Evolutionary conservation across 2,113 vertebrate genomes (phyloP).

Genomic region (Poeciliopsis prolifica): DNA sequence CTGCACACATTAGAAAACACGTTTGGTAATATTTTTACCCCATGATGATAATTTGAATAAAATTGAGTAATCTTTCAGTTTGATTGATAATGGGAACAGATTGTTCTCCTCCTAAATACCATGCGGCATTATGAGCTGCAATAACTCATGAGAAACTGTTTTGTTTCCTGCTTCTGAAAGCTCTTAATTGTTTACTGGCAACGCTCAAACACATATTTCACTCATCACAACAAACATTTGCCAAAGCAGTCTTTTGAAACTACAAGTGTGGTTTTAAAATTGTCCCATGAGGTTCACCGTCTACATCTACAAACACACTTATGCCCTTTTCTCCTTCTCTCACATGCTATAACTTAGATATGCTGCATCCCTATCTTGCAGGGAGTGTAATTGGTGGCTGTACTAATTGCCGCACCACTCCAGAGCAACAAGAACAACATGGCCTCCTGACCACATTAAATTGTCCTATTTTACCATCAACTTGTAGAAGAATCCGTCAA

Average conservation of each 20-base stretch:
- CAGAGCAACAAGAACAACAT: slow-evolving; percentile 37
- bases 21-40: not conserved
- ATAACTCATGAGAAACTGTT: slow-evolving; percentile 28
- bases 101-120: slow-evolving; percentile 32
- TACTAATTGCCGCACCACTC: slow-evolving; percentile 59
- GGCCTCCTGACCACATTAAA: slow-evolving; percentile 63
- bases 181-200: slow-evolving; percentile 49
- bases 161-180: slow-evolving; percentile 23
- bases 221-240: slow-evolving; percentile 41
- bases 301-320: slow-evolving; percentile 42
- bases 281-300: slow-evolving; percentile 48
- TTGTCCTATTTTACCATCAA: slow-evolving; percentile 46
- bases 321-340: slow-evolving; percentile 10
- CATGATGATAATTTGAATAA: not conserved
- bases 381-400: slow-evolving; percentile 56
- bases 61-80: slow-evolving; percentile 10
- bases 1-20: not conserved
- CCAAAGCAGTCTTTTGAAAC: slow-evolving; percentile 53
- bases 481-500: slow-evolving; percentile 59
- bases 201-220: slow-evolving; percentile 34
- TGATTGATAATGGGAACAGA: slow-evolving; percentile 47
- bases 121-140: slow-evolving; percentile 35
- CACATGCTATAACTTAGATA: slow-evolving; percentile 36
- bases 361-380: slow-evolving; percentile 53
- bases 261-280: slow-evolving; percentile 58